These are phyloP conservation scores for Lasioglossum morio DNA, from an alignment of 2,888 invertebrate genomes.

Conservation along the genomic window DNA sequence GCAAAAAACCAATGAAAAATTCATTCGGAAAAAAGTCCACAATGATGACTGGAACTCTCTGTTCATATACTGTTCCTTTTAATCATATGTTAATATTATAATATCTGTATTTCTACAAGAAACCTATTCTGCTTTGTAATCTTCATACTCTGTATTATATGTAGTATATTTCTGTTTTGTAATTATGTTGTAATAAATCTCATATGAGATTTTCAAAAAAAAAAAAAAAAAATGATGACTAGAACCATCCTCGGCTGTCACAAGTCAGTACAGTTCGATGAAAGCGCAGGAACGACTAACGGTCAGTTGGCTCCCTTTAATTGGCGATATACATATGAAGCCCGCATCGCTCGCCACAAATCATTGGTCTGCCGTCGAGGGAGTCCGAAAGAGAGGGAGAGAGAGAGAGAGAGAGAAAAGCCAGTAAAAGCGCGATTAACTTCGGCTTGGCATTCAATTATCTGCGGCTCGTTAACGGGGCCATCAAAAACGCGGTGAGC, in stretches of 20 bases:
- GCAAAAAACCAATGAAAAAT: background rate
- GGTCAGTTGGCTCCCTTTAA: background rate
- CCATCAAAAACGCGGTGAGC: constrained; percentile 17
- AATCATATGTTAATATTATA: no score
- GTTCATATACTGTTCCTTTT: no score
- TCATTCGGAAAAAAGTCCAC: background rate
- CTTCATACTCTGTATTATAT: no score
- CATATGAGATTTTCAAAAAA: no score
- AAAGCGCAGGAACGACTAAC: background rate
- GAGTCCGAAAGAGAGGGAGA: background rate
- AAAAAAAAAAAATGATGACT: no score
- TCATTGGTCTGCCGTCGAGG: background rate
- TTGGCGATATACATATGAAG: background rate
- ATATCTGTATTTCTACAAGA: no score
- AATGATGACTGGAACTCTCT: background rate
- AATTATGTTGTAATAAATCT: no score
- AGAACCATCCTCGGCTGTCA: background rate
- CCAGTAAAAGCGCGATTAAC: constrained; percentile 14
- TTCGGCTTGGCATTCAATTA: background rate
- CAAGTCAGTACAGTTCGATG: background rate
- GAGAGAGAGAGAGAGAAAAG: background rate
- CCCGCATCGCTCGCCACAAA: background rate
- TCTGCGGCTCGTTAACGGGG: constrained; percentile 1
- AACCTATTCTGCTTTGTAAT: no score
- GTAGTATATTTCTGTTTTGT: no score